phyloP scores from a whole-genome alignment of 2,797 vertebrate genomes.

The Galagoides demidoff region DNA sequence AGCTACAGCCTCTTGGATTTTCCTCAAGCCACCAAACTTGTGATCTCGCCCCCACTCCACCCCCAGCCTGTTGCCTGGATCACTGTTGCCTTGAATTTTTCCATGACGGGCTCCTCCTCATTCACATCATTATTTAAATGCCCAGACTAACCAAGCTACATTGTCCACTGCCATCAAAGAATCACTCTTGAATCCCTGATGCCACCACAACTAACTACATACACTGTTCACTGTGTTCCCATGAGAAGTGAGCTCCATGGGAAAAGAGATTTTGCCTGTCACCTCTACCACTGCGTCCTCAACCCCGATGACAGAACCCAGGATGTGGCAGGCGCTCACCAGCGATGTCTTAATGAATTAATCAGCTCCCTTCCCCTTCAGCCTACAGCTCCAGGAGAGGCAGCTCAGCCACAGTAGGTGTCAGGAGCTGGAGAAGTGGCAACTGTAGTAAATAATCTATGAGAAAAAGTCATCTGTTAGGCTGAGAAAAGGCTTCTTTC shows the following conservation, averaged over 20 bases:
- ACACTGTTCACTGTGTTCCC: not conserved
- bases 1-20: not conserved
- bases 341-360: not conserved
- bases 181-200: not conserved
- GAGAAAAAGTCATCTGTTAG: not conserved
- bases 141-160: not conserved
- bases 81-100: not conserved
- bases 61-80: not conserved
- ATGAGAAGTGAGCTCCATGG: not conserved
- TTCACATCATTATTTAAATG: not conserved
- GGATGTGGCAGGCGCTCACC: not conserved
- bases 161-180: not conserved
- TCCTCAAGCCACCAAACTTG: not conserved
- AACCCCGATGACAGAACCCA: not conserved
- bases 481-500: not conserved
- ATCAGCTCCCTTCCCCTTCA: not conserved
- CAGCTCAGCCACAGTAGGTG: not conserved
- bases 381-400: not conserved
- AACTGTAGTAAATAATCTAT: not conserved
- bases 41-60: not conserved
- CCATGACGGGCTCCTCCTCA: not conserved
- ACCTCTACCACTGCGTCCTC: not conserved
- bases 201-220: not conserved
- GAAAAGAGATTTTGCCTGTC: not conserved
- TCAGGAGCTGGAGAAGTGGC: not conserved